phyloP scores from a whole-genome alignment of 1,140 invertebrate genomes.

The Pseudomyrmex dendroicus region DNA sequence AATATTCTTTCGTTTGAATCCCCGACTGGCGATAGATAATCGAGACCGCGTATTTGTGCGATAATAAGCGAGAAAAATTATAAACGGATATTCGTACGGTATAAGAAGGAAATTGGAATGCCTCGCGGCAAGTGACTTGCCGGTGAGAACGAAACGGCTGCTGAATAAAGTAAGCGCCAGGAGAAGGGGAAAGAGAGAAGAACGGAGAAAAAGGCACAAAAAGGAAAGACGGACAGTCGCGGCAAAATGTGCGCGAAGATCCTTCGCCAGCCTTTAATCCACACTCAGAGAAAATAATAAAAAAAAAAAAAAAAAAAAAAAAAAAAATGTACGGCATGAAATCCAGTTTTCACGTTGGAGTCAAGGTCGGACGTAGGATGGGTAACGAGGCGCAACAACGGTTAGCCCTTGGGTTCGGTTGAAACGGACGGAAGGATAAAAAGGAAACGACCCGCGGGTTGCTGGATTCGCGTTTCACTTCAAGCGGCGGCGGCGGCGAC shows the following conservation, averaged over 20 bases:
- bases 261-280: slow-evolving; percentile 66
- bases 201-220: background rate
- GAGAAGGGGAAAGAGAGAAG: background rate
- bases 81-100: slow-evolving; percentile 43
- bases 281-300: slow-evolving; percentile 33
- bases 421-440: slow-evolving; percentile 63
- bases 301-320: slow-evolving; percentile 16
- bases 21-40: background rate
- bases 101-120: slow-evolving; percentile 76
- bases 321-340: slow-evolving; percentile 62
- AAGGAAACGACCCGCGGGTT: slow-evolving; percentile 56
- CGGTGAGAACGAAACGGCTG: slow-evolving; percentile 48
- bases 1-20: background rate
- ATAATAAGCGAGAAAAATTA: slow-evolving; percentile 57
- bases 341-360: slow-evolving; percentile 73
- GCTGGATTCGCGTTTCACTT: slow-evolving; percentile 49
- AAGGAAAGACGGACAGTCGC: slow-evolving; percentile 45
- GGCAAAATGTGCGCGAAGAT: slow-evolving; percentile 61
- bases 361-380: slow-evolving; percentile 73
- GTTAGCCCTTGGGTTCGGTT: slow-evolving; percentile 61
- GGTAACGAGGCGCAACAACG: slow-evolving; percentile 75
- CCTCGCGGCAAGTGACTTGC: slow-evolving; percentile 59
- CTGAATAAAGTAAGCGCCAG: slow-evolving; percentile 1
- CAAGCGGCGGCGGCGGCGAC: slow-evolving; percentile 53
- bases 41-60: slow-evolving; percentile 51